Percentiles rank a stretch among this genome's conserved stretches.
phyloP scores from a whole-genome alignment of 1,140 invertebrate species.

The Teleopsis dalmanni region DNA sequence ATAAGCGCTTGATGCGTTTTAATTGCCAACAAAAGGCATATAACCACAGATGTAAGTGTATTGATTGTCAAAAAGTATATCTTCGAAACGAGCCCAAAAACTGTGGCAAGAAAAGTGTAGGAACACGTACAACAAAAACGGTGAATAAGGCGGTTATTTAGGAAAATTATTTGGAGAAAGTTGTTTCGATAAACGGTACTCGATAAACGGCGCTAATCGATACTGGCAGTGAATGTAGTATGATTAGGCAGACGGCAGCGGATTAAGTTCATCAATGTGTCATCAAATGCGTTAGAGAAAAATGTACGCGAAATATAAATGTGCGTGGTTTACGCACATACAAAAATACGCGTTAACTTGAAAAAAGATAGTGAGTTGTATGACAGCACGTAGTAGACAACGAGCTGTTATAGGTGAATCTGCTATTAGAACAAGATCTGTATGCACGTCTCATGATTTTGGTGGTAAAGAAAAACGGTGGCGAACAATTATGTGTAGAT shows the following conservation, averaged over 20 bases:
- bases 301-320: too few species aligned
- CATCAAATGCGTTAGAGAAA: too few species aligned
- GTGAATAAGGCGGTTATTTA: neutral
- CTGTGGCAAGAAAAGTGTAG: too few species aligned
- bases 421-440: slow-evolving; percentile 11
- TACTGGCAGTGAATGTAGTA: too few species aligned
- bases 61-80: slow-evolving; percentile 7
- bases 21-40: slow-evolving; percentile 6
- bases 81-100: too few species aligned
- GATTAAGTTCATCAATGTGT: too few species aligned
- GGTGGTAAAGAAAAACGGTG: slow-evolving; percentile 30
- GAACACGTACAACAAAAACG: neutral
- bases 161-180: too few species aligned
- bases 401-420: slow-evolving; percentile 5
- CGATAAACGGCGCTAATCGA: too few species aligned
- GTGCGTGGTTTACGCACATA: neutral
- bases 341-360: neutral
- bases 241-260: too few species aligned
- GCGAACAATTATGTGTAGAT: slow-evolving; percentile 32
- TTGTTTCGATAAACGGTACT: too few species aligned
- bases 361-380: neutral
- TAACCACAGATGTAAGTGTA: neutral
- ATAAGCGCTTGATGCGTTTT: neutral
- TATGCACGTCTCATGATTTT: slow-evolving; percentile 45
- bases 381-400: slow-evolving; percentile 9